Evolutionary conservation across 2,888 invertebrate species (phyloP).

Genomic region (Punctoribates punctum): DNA sequence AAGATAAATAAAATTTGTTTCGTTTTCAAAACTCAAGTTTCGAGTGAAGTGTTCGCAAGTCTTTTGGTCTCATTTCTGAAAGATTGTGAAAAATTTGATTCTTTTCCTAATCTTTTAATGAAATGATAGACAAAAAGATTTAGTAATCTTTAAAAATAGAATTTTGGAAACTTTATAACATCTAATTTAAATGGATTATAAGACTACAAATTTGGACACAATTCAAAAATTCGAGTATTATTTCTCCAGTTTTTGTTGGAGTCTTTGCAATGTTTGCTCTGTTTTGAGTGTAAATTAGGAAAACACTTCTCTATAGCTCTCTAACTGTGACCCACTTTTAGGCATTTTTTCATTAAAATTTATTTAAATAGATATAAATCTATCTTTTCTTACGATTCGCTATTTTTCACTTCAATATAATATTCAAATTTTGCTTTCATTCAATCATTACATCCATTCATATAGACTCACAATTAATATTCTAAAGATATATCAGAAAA

Average conservation of each 20-base stretch:
- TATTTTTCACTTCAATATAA: no score
- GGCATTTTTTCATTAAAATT: no score
- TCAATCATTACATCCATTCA: no score
- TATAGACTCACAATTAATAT: no score
- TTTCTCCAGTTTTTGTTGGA: background rate
- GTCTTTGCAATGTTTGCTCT: background rate
- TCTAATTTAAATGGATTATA: background rate
- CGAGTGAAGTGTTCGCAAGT: background rate
- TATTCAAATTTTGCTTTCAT: no score
- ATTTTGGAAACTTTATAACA: background rate
- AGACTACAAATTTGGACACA: background rate
- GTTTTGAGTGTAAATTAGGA: conserved; percentile 13
- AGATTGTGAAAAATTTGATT: conserved; percentile 8
- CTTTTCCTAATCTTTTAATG: background rate
- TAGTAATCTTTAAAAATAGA: conserved; percentile 26
- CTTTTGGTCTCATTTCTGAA: background rate
- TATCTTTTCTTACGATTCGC: no score
- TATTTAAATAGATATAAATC: no score
- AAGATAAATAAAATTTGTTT: background rate
- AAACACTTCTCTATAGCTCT: background rate
- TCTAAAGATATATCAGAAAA: no score
- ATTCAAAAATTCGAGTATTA: conserved; percentile 27
- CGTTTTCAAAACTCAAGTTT: no score
- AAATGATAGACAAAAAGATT: background rate
- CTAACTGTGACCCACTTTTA: conserved; percentile 13